Evolutionary conservation across 2,797 vertebrate genomes (phyloP), one percentile per base, ranked within the genome.

Genomic region (Pristis pectinata): DNA sequence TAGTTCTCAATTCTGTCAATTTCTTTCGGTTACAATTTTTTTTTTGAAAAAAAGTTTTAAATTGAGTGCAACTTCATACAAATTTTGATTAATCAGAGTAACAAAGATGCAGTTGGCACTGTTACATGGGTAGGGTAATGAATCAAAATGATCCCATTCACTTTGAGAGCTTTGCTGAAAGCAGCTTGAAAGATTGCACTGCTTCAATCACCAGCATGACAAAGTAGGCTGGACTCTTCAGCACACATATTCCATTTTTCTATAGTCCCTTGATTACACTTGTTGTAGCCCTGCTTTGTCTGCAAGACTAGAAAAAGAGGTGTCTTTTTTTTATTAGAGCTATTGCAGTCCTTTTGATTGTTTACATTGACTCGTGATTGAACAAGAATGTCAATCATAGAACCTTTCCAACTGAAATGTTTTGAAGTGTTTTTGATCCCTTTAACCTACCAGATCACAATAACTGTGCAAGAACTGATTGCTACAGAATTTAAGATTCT

Each of bases 101-200:
- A 72, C 70, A 74, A 53, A 53, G 24, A 49, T 53, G 70, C 11
- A 53, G 5, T 74, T 94, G 92, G 70, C 92, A 94, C 70, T 15
- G 70, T 17, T 49, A 56, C 70, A 76, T 44, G 2, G 64, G 37
- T 67, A 93, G 44, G 91, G 91, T 67, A 70, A 72, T 76, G 49
- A 94, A 94, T 94, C 92, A 49, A 94, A 94, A 94, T 94, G 74
- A 94, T 34, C 92, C 92, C 70, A 76, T 94, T 94, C 92, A 94
- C 44, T 94, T 34, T 94, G 92, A 94, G 30, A 94, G 92, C 70
- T 94, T 94, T 94, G 70, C 27, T 94, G 92, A 94, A 94, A 94
- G 92, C 67, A 72, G 22, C 41, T 76, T n/a, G 92, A 94, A 76
- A 94, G 67, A 93, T 41, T 76, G 44, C 6, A 4, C 67, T 74